A percentile compares a stretch with the other conserved stretches of the same genome.
phyloP scores from a whole-genome alignment of 2,797 vertebrate species.

The Lagorchestes hirsutus region DNA sequence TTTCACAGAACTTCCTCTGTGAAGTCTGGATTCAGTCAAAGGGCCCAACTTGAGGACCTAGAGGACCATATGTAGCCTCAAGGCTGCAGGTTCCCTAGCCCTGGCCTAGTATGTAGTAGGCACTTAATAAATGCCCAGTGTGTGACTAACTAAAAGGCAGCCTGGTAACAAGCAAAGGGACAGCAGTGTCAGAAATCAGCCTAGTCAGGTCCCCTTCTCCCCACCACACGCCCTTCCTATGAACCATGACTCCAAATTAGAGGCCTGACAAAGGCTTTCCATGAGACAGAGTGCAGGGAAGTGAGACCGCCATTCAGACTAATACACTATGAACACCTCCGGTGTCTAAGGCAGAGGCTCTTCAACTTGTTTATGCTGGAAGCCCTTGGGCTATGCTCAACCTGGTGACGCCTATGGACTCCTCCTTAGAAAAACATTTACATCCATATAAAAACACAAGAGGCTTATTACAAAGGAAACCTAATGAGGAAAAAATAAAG shows the following conservation, averaged over 20 bases:
- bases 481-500: not conserved
- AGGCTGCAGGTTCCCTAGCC: too few species aligned
- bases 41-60: too few species aligned
- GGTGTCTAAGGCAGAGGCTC: not conserved
- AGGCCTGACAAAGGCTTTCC: not conserved
- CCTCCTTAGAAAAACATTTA: not conserved
- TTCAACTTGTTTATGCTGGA: not conserved
- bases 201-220: too few species aligned
- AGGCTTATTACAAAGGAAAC: not conserved
- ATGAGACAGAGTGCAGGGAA: not conserved
- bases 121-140: too few species aligned
- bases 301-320: not conserved
- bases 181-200: too few species aligned
- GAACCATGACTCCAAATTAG: not conserved
- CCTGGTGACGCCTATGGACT: not conserved
- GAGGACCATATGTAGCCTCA: too few species aligned
- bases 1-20: too few species aligned
- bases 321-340: not conserved
- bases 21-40: too few species aligned
- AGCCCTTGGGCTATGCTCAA: not conserved
- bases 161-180: not conserved
- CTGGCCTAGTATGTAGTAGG: too few species aligned
- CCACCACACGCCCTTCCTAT: not conserved
- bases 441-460: not conserved
- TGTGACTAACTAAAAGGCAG: not conserved